Base-by-base conservation (phyloP, 2,888 invertebrate genomes). In the Sphaerophoria taeniata region DNA sequence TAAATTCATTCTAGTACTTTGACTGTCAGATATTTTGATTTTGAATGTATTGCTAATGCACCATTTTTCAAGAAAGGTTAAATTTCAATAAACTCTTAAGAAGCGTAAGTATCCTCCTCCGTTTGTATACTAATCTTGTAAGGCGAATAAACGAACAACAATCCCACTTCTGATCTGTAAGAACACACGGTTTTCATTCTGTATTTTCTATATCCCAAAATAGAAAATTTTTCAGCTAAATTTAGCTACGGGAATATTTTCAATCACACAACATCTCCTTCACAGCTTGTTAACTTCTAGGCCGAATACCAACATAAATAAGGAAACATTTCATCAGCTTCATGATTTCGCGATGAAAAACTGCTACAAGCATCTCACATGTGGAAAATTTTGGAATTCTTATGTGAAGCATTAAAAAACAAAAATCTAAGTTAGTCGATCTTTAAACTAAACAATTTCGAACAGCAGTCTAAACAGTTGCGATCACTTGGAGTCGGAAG, bases 261-360 rank as follows among this genome's bases (percentile, higher is more conserved):
- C 3, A 3, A 63, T 5, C 47, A 36, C 63, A 24, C 43, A 11
- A 2, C 39, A 67, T 7, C 51, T 67, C 16, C 2, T 24, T 24
- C 24, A 2, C 9, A 47, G 12, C 36, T 67, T 67, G 63, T 43
- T 69, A 76, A 16, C 34, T 51, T 16, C 58, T 65, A 6, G 6
- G 6, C 53, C 33, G 34, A 33, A 58, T 12, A 45, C 43, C 11
- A 11, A 39, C 14, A 65, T 67, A 74, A 69, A 56, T 67, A 70
- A 84, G 74, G 70, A 79, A 75, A 72, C 79, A 74, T 75, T 36
- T 79, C 70, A 74, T 55, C 83, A 60, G 36, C 6, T 53, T 36
- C 34, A 56, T 51, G 63, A 63, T 55, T 55, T 6, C 45, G 34
- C 47, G 78, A 49, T 76, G 61, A 69, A 56, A 82, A 77, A 56